Base-by-base conservation (phyloP, 2,113 vertebrate genomes). In the Verasper variegatus region DNA sequence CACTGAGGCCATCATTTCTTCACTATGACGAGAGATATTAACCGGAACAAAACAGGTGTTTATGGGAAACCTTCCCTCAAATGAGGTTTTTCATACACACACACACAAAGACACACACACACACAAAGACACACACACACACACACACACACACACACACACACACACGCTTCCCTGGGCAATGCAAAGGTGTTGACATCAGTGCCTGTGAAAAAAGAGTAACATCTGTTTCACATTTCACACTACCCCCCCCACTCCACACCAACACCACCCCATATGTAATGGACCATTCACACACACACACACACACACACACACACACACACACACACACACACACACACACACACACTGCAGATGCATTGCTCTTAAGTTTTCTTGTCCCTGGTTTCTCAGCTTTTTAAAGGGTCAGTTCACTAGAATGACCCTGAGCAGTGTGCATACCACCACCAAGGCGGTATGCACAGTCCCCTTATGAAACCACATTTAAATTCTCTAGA, bases 31-130 rank as follows among this genome's bases (percentile, higher is more conserved):
- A 82, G 68, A 72, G 68, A 81, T 62, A 85, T 91, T 92, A 82
- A 86, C 85, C 64, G 84, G 82, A 89, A 89, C 80, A 79, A 86
- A 89, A 87, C 90, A 91, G 91, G 89, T 92, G 91, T 89, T 93
- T 91, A 87, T 87, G 86, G 92, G 88, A 90, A 91, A 54, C 72
- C 67, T 60, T 75, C 67, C 35, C 76, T 76, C 60, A 27, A 77
- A 81, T 76, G 51, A 78, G 71, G 59, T 75, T 75, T 76, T 74
- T 56, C 35, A 56, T 13, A 13, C 35, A 37, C 70, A 42, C 49
- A 51, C 49, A 63, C 55, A 47, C 11, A 54, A 18, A 45, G n/a
- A 47, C 69, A 68, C 5, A 73, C 40, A 70, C 49, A 54, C 31
- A 5, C 31, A 31, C 31, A 6, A 6, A 31, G 6, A 31, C 31